These are phyloP conservation scores for Caenorhabditis virilis DNA, from an alignment of 2,888 invertebrate species.

Conservation along the genomic window DNA sequence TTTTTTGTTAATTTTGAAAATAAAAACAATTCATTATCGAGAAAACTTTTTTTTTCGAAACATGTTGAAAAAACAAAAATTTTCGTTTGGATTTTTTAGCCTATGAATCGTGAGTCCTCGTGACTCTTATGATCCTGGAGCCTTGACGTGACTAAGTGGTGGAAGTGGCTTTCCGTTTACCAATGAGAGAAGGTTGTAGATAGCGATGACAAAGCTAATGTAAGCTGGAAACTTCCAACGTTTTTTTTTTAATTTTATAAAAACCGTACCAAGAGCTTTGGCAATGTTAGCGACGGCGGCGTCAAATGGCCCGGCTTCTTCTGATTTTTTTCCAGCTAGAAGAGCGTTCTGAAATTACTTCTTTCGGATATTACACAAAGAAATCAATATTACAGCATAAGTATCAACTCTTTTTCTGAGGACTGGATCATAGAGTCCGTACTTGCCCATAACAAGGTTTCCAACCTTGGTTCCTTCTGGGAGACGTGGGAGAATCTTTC, in stretches of 20 bases:
- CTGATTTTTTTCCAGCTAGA: conserved; percentile 64
- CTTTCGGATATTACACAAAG: background rate
- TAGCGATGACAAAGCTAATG: conserved; percentile 49
- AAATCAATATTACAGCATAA: conserved; percentile 52
- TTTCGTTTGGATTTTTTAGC: no score
- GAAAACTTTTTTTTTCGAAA: no score
- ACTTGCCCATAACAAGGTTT: conserved; percentile 67
- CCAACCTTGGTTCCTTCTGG: conserved; percentile 66
- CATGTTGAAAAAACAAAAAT: no score
- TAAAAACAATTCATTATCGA: no score
- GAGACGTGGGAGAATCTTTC: conserved; percentile 67
- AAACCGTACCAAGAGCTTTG: conserved; percentile 43
- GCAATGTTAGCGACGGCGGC: conserved; percentile 47
- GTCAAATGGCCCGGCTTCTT: conserved; percentile 62
- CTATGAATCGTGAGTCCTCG: no score
- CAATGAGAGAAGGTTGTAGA: conserved; percentile 60
- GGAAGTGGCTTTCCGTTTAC: conserved; percentile 58
- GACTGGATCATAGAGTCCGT: conserved; percentile 65
- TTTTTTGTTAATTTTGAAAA: background rate
- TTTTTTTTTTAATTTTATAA: background rate
- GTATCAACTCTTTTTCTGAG: conserved; percentile 60
- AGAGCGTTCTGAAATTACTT: conserved; percentile 54
- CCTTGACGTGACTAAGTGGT: conserved; percentile 58
- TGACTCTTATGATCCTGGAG: conserved; percentile 59
- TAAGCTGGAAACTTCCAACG: conserved; percentile 38